These are phyloP conservation scores for Mastomys natalensis DNA, from an alignment of 2,113 vertebrate species.

Conservation along the genomic window DNA sequence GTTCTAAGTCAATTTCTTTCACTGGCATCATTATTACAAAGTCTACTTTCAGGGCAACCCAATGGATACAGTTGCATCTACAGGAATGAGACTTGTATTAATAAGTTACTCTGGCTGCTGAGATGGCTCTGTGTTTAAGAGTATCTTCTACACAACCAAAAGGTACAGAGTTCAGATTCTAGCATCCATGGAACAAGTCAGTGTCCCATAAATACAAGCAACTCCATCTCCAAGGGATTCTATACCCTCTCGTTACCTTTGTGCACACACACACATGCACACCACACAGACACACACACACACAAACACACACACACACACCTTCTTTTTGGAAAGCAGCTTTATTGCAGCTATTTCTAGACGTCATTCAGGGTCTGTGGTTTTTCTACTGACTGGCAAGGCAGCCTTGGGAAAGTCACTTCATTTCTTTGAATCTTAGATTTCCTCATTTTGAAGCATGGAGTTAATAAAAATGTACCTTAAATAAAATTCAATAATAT, in stretches of 20 bases:
- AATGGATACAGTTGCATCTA: not conserved
- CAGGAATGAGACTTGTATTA: not conserved
- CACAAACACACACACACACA: not conserved
- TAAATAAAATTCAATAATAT: not conserved
- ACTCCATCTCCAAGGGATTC: too few species aligned
- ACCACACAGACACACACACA: not conserved
- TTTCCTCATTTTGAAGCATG: slow-evolving; percentile 30
- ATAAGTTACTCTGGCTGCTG: not conserved
- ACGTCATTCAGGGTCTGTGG: not conserved
- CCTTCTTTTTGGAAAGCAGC: not conserved
- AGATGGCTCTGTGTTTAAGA: not conserved
- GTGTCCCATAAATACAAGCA: not conserved
- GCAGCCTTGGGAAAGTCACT: not conserved
- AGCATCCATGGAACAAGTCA: too few species aligned
- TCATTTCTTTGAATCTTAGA: slow-evolving; percentile 57
- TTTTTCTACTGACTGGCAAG: not conserved
- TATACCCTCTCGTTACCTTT: not conserved
- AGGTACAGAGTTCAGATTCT: not conserved
- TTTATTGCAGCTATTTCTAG: not conserved
- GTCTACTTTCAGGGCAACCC: not conserved
- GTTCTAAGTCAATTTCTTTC: slow-evolving; percentile 30
- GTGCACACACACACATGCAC: not conserved
- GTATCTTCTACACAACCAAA: not conserved
- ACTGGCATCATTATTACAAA: not conserved
- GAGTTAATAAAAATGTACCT: slow-evolving; percentile 4